A percentile compares a stretch with the other conserved stretches of the same genome.
These are phyloP conservation scores for Neoarius graeffei DNA, from an alignment of 2,113 vertebrate genomes.

Conservation along the genomic window DNA sequence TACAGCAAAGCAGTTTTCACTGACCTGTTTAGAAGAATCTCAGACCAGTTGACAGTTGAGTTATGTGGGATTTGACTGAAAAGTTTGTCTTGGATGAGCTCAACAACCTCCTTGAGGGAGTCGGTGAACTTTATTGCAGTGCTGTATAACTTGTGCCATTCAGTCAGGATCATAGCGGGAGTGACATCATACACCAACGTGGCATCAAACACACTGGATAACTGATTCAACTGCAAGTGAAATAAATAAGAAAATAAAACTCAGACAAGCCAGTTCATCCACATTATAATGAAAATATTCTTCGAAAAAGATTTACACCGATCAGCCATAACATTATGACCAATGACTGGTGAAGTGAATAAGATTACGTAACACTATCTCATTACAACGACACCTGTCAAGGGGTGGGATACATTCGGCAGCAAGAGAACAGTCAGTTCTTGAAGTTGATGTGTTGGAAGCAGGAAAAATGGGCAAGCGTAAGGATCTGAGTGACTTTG, in stretches of 20 bases:
- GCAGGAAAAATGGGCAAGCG: too few species aligned
- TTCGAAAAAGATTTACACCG: too few species aligned
- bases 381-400: too few species aligned
- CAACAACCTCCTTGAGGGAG: background rate
- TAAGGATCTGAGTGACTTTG: too few species aligned
- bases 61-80: slow-evolving; percentile 56
- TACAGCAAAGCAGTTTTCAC: background rate
- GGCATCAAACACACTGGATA: slow-evolving; percentile 50
- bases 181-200: slow-evolving; percentile 55
- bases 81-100: slow-evolving; percentile 49
- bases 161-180: slow-evolving; percentile 66
- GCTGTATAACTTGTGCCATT: slow-evolving; percentile 64
- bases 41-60: slow-evolving; percentile 38
- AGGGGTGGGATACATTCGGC: too few species aligned
- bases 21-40: slow-evolving; percentile 49
- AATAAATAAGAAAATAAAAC: background rate
- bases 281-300: too few species aligned
- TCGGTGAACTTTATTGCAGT: slow-evolving; percentile 41
- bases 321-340: too few species aligned
- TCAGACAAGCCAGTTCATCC: background rate
- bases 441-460: too few species aligned
- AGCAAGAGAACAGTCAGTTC: too few species aligned
- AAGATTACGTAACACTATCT: too few species aligned
- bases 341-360: too few species aligned
- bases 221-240: slow-evolving; percentile 37